Percentiles rank a stretch among this genome's conserved stretches.
These are phyloP conservation scores for Oxycera nigricornis DNA, from an alignment of 2,888 invertebrate species.

Conservation along the genomic window DNA sequence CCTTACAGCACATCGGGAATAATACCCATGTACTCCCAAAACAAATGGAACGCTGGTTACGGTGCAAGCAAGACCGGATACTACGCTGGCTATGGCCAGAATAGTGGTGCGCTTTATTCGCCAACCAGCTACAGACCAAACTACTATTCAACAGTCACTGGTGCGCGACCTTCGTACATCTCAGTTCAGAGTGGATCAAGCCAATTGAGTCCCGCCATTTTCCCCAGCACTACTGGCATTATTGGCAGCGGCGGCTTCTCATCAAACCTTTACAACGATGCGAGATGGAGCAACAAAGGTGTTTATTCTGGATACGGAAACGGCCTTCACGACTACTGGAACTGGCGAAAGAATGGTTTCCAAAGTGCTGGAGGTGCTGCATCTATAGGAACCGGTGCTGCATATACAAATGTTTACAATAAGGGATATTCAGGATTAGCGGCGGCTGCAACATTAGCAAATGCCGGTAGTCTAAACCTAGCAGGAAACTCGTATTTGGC, in stretches of 20 bases:
- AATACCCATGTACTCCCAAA: slow-evolving; percentile 14
- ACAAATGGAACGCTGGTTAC: neutral
- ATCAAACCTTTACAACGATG: neutral
- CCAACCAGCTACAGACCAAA: neutral
- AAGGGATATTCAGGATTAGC: too few relatives aligned
- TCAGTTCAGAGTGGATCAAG: neutral
- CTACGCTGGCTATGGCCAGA: neutral
- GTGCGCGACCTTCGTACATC: neutral
- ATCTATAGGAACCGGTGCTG: too few relatives aligned
- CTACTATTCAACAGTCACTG: neutral
- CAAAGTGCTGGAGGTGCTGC: neutral
- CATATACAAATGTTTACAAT: too few relatives aligned
- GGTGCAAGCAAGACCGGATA: slow-evolving; percentile 1
- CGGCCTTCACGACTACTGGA: neutral
- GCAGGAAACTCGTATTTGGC: too few relatives aligned
- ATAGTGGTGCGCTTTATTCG: neutral
- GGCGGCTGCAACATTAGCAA: too few relatives aligned
- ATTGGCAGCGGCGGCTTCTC: neutral
- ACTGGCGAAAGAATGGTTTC: slow-evolving; percentile 18
- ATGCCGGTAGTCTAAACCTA: too few relatives aligned
- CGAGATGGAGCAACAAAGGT: slow-evolving; percentile 1
- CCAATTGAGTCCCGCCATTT: neutral
- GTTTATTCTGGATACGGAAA: slow-evolving; percentile 12
- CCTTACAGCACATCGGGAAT: slow-evolving; percentile 8
- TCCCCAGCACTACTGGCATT: neutral